Evolutionary conservation across 2,113 vertebrate genomes (phyloP).

Genomic region (Myodes glareolus): DNA sequence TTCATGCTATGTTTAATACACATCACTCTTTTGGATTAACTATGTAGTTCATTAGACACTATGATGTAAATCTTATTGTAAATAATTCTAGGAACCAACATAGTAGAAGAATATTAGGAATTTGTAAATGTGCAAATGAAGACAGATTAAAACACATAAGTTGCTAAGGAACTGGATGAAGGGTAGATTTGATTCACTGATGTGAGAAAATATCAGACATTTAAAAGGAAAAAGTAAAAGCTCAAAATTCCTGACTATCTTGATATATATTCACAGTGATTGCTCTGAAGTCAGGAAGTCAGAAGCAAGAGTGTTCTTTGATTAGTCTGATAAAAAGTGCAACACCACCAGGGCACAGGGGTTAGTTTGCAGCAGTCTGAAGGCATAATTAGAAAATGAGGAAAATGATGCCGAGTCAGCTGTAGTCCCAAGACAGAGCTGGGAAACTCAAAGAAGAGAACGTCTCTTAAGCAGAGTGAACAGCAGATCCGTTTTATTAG

Average conservation of each 20-base stretch:
- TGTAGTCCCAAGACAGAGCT: background rate
- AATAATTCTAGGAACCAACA: background rate
- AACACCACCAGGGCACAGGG: background rate
- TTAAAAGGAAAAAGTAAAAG: background rate
- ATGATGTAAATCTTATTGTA: background rate
- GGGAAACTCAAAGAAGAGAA: background rate
- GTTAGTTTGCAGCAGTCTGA: background rate
- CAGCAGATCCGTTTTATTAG: background rate
- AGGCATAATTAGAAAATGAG: background rate
- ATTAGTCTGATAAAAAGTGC: background rate
- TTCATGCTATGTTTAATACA: background rate
- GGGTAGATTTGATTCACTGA: background rate
- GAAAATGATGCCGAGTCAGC: background rate
- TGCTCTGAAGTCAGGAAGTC: accelerated
- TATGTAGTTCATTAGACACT: background rate
- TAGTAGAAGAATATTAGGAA: background rate
- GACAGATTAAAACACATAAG: background rate
- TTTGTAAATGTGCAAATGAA: background rate
- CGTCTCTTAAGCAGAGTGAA: background rate
- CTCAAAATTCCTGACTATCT: background rate
- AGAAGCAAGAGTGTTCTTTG: background rate
- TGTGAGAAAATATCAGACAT: background rate
- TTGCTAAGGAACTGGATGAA: background rate
- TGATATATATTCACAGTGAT: background rate
- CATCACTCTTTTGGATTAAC: background rate